phyloP scores from a whole-genome alignment of 1,140 invertebrate genomes.

The Euura lappo region DNA sequence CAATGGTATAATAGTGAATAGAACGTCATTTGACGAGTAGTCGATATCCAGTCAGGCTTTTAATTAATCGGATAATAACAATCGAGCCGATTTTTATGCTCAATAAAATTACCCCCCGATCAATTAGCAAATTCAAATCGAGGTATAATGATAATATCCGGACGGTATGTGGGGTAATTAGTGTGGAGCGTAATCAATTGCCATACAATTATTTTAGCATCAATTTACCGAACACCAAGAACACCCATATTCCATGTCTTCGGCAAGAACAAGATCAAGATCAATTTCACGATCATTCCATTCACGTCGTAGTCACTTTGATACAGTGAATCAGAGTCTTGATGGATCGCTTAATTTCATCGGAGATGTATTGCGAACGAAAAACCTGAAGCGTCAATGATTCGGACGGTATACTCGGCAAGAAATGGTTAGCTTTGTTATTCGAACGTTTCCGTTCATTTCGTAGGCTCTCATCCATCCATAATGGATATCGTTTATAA shows the following conservation, averaged over 20 bases:
- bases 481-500: not conserved
- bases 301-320: too few relatives aligned
- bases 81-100: not conserved
- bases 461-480: not conserved
- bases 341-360: too few relatives aligned
- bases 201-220: not conserved
- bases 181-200: not conserved
- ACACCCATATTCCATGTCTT: too few relatives aligned
- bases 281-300: too few relatives aligned
- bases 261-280: too few relatives aligned
- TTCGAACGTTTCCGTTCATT: not conserved
- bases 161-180: not conserved
- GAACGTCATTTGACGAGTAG: not conserved
- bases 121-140: not conserved
- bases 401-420: not conserved
- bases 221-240: not conserved
- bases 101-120: not conserved
- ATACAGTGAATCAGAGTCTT: too few relatives aligned
- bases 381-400: too few relatives aligned
- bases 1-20: not conserved
- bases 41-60: not conserved
- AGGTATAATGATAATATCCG: not conserved
- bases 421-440: slow-evolving; percentile 5
- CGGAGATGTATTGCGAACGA: too few relatives aligned
- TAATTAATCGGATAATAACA: not conserved